Conservation (phyloP, 2,888 invertebrate species). For the Idaea dimidiata region DNA sequence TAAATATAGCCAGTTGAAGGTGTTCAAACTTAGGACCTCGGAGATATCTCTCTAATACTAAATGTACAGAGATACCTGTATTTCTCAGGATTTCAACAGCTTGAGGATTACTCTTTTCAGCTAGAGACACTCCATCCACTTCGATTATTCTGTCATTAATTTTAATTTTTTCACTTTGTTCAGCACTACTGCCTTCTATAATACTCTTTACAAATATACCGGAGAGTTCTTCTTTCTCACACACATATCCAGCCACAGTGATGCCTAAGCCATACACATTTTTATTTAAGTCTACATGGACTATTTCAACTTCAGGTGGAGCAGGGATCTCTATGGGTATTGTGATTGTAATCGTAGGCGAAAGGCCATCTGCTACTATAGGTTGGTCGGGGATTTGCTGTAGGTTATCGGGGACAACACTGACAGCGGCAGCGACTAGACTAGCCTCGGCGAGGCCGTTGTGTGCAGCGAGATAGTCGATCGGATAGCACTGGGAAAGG, state of each 20-base stretch:
- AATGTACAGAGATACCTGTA: slow-evolving; percentile 93
- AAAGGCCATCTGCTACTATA: slow-evolving; percentile 54
- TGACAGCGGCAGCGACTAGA: slow-evolving; percentile 67
- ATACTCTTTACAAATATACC: slow-evolving; percentile 99
- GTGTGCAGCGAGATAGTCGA: slow-evolving; percentile 63
- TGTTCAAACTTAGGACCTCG: slow-evolving; percentile 96
- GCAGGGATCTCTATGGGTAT: slow-evolving; percentile 81
- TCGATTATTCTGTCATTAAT: slow-evolving; percentile 98
- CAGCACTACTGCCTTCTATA: slow-evolving; percentile 97
- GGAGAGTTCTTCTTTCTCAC: slow-evolving; percentile 98
- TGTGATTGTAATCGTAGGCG: slow-evolving; percentile 74
- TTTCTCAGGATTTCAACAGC: slow-evolving; percentile 97
- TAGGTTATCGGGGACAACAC: slow-evolving; percentile 69
- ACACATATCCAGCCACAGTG: slow-evolving; percentile 98
- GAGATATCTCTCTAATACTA: slow-evolving; percentile 95
- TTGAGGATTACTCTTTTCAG: slow-evolving; percentile 97
- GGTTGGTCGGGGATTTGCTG: slow-evolving; percentile 66
- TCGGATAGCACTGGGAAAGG: slow-evolving; percentile 61
- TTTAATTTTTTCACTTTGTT: slow-evolving; percentile 93
- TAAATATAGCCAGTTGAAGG: slow-evolving; percentile 91
- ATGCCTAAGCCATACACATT: slow-evolving; percentile 96
- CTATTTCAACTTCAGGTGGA: slow-evolving; percentile 93
- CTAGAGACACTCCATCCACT: slow-evolving; percentile 93
- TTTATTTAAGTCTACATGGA: slow-evolving; percentile 94
- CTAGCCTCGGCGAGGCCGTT: slow-evolving; percentile 52